Evolutionary conservation across 2,888 invertebrate genomes (phyloP), one percentile per base, ranked within the genome.

Genomic region (Hoplodrina blanda): DNA sequence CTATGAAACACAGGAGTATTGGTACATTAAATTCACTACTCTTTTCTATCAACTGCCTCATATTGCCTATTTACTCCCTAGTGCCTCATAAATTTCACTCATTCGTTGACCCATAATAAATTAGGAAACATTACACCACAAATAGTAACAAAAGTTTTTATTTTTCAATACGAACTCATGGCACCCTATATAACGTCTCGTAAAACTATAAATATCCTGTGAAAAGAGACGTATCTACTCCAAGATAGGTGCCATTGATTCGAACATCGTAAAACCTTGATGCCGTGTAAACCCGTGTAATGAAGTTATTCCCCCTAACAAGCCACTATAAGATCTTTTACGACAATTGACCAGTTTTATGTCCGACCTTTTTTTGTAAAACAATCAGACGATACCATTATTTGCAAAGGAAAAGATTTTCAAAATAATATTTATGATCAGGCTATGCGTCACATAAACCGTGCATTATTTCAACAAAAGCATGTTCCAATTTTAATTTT

Each of bases 271-370:
- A 94, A 94, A 93, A 90, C 84, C 83, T 85, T 86, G 89, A 91
- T 90, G 89, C 82, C 90, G 87, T 91, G 91, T 94, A 92, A 94
- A 93, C 87, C 87, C 87, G 73, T 81, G 90, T 91, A 93, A 93
- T 91, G 91, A 92, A 92, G 89, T 91, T 91, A 91, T 92, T 90
- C 84, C 85, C 87, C 80, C 91, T 92, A 93, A 94, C 94, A 93
- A 94, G 92, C 87, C 90, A 89, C 92, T 90, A 93, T 91, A 87
- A 87, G 80, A 81, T 85, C 87, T 90, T 93, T 94, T 93, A 94
- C 92, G 93, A 92, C 90, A 82, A 91, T 88, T 86, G 87, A 84
- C 85, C 85, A 78, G 81, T 86, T 91, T 91, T 85, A 85, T 83
- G 81, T 72, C 60, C 55, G 78, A 82, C 81, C 25, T 25, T 85